phyloP scores from a whole-genome alignment of 2,888 invertebrate species.

The Habroteleia sp. region DNA sequence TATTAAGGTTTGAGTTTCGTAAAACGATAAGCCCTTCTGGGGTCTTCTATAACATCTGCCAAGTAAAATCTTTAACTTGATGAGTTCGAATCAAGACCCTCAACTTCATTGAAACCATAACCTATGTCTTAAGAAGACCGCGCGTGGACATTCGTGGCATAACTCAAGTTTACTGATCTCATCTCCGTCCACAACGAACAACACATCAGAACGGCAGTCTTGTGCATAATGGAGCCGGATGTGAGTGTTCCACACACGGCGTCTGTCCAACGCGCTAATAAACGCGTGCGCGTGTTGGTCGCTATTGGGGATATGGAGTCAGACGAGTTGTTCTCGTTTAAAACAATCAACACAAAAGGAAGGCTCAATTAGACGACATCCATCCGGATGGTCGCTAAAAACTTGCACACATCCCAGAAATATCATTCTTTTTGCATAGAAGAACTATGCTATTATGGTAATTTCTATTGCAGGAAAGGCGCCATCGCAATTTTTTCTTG shows the following conservation, averaged over 20 bases:
- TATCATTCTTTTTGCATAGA: background rate
- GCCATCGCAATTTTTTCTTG: background rate
- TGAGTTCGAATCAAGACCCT: slow-evolving; percentile 31
- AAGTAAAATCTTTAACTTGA: slow-evolving; percentile 9
- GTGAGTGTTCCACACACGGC: slow-evolving; percentile 72
- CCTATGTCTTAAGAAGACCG: slow-evolving; percentile 36
- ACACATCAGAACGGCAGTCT: slow-evolving; percentile 46
- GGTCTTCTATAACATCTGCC: background rate
- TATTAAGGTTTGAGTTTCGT: too few relatives aligned
- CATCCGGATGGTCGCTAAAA: slow-evolving; percentile 65
- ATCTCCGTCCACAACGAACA: slow-evolving; percentile 37
- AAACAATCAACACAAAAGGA: slow-evolving; percentile 79
- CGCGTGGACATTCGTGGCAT: slow-evolving; percentile 45
- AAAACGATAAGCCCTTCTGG: too few relatives aligned
- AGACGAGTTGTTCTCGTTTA: slow-evolving; percentile 79
- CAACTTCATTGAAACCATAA: slow-evolving; percentile 49
- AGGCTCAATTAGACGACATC: slow-evolving; percentile 77
- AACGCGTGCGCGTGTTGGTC: slow-evolving; percentile 73
- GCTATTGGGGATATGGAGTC: slow-evolving; percentile 71
- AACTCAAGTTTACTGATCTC: slow-evolving; percentile 51
- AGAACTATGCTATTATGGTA: slow-evolving; percentile 8
- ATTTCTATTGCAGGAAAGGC: slow-evolving; percentile 8
- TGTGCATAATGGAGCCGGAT: slow-evolving; percentile 71
- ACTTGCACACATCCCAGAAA: slow-evolving; percentile 35
- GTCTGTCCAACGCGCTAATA: slow-evolving; percentile 70